phyloP scores from a whole-genome alignment of 2,113 vertebrate species.

The Gymnobelideus leadbeateri region DNA sequence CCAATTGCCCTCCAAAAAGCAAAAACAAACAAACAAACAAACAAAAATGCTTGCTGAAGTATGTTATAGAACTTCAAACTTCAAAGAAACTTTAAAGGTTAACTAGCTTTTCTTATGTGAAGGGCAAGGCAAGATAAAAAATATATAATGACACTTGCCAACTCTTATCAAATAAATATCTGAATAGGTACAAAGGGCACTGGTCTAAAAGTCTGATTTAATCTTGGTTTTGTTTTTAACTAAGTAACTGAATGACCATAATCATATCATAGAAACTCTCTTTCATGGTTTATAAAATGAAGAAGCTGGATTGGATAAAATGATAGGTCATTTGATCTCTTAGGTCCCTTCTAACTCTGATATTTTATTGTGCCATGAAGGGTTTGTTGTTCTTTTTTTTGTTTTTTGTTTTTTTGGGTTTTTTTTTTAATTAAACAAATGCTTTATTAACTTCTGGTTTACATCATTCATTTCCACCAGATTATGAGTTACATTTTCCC shows the following conservation, averaged over 20 bases:
- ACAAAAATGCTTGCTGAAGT: background rate
- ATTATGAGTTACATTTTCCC: no score
- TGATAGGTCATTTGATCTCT: background rate
- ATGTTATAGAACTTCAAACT: background rate
- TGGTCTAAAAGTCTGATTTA: background rate
- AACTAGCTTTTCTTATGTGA: background rate
- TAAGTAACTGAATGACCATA: background rate
- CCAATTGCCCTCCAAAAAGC: no score
- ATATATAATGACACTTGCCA: background rate
- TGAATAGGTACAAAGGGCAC: background rate
- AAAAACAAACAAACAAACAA: no score
- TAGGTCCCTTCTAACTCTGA: background rate
- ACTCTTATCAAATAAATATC: background rate
- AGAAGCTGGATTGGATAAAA: slow-evolving; percentile 42
- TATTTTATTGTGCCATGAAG: background rate
- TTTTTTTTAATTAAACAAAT: no score
- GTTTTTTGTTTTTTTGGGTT: no score
- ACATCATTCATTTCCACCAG: no score
- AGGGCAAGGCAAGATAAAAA: background rate
- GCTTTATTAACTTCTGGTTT: no score
- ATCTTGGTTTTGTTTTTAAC: background rate
- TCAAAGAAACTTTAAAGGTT: background rate
- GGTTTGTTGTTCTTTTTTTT: no score
- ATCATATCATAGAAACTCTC: background rate
- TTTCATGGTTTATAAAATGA: slow-evolving; percentile 10